Conservation (phyloP, 2,797 vertebrate species). For the Neostethus bicornis region DNA sequence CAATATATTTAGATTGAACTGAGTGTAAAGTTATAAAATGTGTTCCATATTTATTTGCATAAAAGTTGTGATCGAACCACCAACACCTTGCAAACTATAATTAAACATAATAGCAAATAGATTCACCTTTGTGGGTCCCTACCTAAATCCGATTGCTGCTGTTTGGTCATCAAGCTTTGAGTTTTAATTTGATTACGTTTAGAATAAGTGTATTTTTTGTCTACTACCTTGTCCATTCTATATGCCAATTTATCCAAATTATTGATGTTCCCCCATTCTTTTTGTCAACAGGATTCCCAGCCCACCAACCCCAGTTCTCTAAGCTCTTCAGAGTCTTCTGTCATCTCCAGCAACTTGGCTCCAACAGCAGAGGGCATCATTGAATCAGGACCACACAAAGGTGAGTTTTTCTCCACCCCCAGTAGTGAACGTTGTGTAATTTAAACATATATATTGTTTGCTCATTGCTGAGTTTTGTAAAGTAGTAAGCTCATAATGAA, state of each 20-base stretch:
- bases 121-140: too few species aligned
- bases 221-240: too few species aligned
- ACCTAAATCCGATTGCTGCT: too few species aligned
- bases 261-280: not conserved
- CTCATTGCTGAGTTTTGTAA: not conserved
- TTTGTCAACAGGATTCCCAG: slow-evolving; percentile 82
- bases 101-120: too few species aligned
- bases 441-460: not conserved
- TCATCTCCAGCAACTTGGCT: slow-evolving; percentile 83
- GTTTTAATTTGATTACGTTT: not conserved
- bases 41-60: not conserved
- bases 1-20: too few species aligned
- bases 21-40: too few species aligned
- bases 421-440: not conserved
- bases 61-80: slow-evolving; percentile 1
- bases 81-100: not conserved
- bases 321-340: slow-evolving; percentile 86
- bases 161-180: not conserved
- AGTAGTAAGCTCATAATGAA: not conserved
- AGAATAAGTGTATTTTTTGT: not conserved
- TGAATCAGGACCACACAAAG: slow-evolving; percentile 86
- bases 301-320: slow-evolving; percentile 78
- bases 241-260: not conserved
- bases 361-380: slow-evolving; percentile 85
- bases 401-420: slow-evolving; percentile 53